Evolutionary conservation across 2,113 vertebrate genomes (phyloP), one percentile per base, ranked within the genome.

Genomic region (Panthera leo): DNA sequence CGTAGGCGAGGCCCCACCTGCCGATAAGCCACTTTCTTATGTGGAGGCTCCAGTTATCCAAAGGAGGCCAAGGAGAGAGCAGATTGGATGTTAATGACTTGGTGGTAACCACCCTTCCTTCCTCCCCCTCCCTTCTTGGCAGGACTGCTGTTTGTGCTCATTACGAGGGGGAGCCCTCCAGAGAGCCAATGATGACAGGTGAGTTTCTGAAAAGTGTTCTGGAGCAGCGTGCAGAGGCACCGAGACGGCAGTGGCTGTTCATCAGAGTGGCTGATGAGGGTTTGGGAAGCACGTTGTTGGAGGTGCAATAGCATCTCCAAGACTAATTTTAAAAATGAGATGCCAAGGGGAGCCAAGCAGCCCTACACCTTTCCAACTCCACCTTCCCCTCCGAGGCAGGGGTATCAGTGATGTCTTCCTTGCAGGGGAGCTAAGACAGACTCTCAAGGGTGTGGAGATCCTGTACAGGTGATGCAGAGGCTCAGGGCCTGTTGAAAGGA

Each of bases 101-200:
- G 58, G 34, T 93, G n/a, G 68, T 98, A 85, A 98, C 39, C 5
- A 19, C 19, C 18, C 23, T 16, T 58, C 55, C 61, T 70, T 58
- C 55, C 61, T 67, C 7, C 79, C 83, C 89, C 82, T 19, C 85
- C 67, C 73, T 87, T 71, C 94, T 19, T 96, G 87, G 82, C 98
- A 99, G 99, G 99, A 99, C 97, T 99, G 99, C 98, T 99, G 99
- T 97, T 98, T 99, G 96, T 99, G 99, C 97, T 99, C 99, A 0
- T 98, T 99, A 88, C 99, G 99, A 97, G 99, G 99, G 83, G 99
- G 99, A 85, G 99, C 99, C 0, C 98, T 99, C 93, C 99, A 99
- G 98, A 99, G 99, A 98, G 99, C 99, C 92, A 99, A 99, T 94
- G 99, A 99, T 71, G 99, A 99, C 98, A 99, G 99, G 99, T 99